Conservation (phyloP, 2,888 invertebrate genomes). For the Ctenicera cuprea region DNA sequence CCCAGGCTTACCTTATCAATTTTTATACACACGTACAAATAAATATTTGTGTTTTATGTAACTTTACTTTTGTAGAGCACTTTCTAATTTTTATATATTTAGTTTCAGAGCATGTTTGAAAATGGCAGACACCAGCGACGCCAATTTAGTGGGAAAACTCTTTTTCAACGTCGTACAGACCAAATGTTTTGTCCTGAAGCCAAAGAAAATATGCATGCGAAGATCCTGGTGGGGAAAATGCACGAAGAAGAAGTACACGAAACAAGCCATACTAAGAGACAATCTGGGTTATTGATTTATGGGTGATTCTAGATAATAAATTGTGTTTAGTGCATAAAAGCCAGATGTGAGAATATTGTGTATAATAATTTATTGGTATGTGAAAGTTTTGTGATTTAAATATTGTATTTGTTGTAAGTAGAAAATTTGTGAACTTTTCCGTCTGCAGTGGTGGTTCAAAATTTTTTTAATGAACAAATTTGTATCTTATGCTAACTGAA, state of each 20-base stretch:
- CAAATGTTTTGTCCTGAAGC: constrained; percentile 92
- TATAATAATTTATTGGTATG: constrained; percentile 36
- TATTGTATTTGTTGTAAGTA: constrained; percentile 14
- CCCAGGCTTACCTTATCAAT: too few relatives aligned
- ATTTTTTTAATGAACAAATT: background rate
- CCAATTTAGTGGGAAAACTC: constrained; percentile 92
- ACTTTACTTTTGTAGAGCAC: background rate
- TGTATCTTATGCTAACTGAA: too few relatives aligned
- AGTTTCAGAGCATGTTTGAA: constrained; percentile 96
- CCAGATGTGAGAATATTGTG: constrained; percentile 15
- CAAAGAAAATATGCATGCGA: constrained; percentile 84
- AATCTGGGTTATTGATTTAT: constrained; percentile 80
- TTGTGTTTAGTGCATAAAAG: constrained; percentile 7
- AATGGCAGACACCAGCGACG: constrained; percentile 88
- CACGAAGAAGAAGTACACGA: constrained; percentile 78
- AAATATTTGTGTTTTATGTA: too few relatives aligned
- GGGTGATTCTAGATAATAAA: constrained; percentile 36
- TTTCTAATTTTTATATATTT: constrained; percentile 66
- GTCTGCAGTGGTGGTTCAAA: background rate
- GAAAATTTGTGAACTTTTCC: background rate
- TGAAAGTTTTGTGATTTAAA: constrained; percentile 29
- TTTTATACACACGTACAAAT: too few relatives aligned
- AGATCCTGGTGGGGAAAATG: constrained; percentile 91
- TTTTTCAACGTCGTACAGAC: constrained; percentile 98
- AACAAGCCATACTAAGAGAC: constrained; percentile 84